Base-by-base conservation (phyloP, 2,113 vertebrate species). In the Corythornis vintsioides region DNA sequence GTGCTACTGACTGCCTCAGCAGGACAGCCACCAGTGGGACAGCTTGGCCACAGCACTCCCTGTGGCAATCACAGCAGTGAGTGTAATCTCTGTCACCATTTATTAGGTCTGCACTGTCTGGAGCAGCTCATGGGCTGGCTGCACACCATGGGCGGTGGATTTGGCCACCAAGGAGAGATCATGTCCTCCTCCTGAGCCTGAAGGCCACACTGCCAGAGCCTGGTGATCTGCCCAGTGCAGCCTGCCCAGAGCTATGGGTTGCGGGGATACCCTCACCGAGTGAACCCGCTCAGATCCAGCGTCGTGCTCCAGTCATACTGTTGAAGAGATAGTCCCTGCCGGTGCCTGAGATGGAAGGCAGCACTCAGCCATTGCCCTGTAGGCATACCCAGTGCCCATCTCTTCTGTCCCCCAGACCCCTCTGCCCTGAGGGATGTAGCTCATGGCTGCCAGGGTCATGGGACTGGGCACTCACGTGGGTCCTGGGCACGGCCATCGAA, bases 241-340 rank as follows among this genome's bases (percentile, higher is more conserved):
- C 47, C 69, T 12, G 2, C 3, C 0, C 7, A 45, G 43, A 52
- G 31, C 53, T 64, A 53, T 10, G 76, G 18, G 15, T 24, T 18
- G 0, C 10, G 1, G 13, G 61, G 56, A 83, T 25, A 24, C n/a
- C 11, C 21, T 65, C 2, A 7, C 22, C 0, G 0, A 12, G 33
- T 8, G 24, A 22, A 45, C 14, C 63, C 1, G 1, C 42, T 97
- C 95, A 97, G 31, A 97, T 52, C 97, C 97, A 97, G 47, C 73
- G 73, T 10, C 63, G 80, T 28, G 93, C 74, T 59, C 95, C 94
- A 0, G 90, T 96, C 61, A 56, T 0, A 1, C 92, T 96, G 96
- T 74, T 93, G 92, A 96, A 97, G 24, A 97, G 64, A 40, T 93
- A 96, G 25, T 95, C 78, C 69, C 94, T 93, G 74, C 96, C 75